phyloP scores from a whole-genome alignment of 2,797 vertebrate genomes.

The Acanthurus tractus region DNA sequence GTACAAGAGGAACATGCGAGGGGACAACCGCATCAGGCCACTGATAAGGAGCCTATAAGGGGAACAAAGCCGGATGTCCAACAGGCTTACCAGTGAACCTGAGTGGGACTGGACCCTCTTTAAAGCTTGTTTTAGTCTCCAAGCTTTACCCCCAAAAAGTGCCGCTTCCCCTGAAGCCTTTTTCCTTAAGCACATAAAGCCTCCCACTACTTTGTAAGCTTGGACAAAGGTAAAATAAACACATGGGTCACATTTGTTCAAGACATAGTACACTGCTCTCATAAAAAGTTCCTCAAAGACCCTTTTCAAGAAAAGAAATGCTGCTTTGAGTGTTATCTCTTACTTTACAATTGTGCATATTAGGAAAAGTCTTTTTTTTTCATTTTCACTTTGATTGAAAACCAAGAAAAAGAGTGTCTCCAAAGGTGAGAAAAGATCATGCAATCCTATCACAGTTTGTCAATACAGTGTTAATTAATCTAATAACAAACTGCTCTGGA shows the following conservation, averaged over 20 bases:
- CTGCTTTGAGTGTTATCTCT: slow-evolving; percentile 36
- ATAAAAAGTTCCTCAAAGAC: slow-evolving; percentile 57
- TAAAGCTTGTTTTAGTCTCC: slow-evolving; percentile 79
- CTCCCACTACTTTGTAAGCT: slow-evolving; percentile 74
- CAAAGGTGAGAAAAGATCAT: slow-evolving; percentile 63
- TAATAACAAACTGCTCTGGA: slow-evolving; percentile 71
- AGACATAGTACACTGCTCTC: slow-evolving; percentile 55
- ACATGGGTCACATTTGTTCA: slow-evolving; percentile 82
- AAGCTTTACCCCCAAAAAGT: slow-evolving; percentile 76
- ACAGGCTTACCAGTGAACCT: slow-evolving; percentile 86
- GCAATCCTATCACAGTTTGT: slow-evolving; percentile 64
- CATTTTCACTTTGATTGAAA: slow-evolving; percentile 45
- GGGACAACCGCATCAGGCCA: slow-evolving; percentile 89
- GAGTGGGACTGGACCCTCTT: slow-evolving; percentile 79
- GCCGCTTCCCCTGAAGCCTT: slow-evolving; percentile 69
- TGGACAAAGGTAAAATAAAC: slow-evolving; percentile 86
- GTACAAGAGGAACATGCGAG: slow-evolving; percentile 89
- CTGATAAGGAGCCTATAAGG: slow-evolving; percentile 84
- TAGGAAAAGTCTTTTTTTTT: slow-evolving; percentile 21
- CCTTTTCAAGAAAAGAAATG: slow-evolving; percentile 27
- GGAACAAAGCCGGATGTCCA: slow-evolving; percentile 88
- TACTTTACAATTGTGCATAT: slow-evolving; percentile 21
- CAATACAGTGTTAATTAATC: slow-evolving; percentile 81
- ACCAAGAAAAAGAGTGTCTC: slow-evolving; percentile 37
- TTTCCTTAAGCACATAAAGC: slow-evolving; percentile 68